Evolutionary conservation across 1,140 invertebrate genomes (phyloP), one percentile per base, ranked within the genome.

Genomic region (Penaeus indicus): DNA sequence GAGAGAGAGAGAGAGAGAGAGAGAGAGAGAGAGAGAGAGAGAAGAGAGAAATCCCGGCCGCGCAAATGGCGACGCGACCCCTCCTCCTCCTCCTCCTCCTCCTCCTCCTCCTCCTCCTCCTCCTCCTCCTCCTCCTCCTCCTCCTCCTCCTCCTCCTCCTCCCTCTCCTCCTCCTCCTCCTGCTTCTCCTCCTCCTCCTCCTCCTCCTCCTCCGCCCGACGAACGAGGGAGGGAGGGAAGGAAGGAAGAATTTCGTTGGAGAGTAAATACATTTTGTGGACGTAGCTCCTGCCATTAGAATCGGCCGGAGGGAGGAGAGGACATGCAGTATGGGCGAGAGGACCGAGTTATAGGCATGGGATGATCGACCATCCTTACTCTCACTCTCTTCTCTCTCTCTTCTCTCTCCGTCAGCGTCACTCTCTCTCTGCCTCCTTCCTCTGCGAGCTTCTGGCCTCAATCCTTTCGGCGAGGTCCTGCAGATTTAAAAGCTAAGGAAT

Each of bases 1-100:
- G n/a, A 32, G 25, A 27, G 75, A 77, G 75, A 77, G 75, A 77
- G 75, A 77, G 75, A 77, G 75, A 77, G 75, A 77, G 75, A 77
- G 75, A 77, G 75, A 77, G 75, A 77, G 75, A 27, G 75, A 78
- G 75, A 78, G 75, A 78, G 75, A 78, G 75, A 78, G 75, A 83
- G 81, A 62, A 63, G 32, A 27, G 27, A 13, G 64, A 63, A 32
- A 64, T 21, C n/a, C 42, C 22, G 7, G 27, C 11, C 13, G 32
- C 38, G 18, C 11, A 3, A 63, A 32, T 16, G 16, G 8, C n/a
- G 19, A 18, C 67, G 8, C 67, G n/a, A 83, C 60, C 54, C 38
- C 5, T 5, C 38, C 38, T 38, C 38, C 38, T 38, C 38, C 5
- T 5, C 38, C 5, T 5, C 38, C 5, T 5, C 2, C 5, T 5